Evolutionary conservation across 2,113 vertebrate species (phyloP).

Genomic region (Phylloscopus trochiloides): DNA sequence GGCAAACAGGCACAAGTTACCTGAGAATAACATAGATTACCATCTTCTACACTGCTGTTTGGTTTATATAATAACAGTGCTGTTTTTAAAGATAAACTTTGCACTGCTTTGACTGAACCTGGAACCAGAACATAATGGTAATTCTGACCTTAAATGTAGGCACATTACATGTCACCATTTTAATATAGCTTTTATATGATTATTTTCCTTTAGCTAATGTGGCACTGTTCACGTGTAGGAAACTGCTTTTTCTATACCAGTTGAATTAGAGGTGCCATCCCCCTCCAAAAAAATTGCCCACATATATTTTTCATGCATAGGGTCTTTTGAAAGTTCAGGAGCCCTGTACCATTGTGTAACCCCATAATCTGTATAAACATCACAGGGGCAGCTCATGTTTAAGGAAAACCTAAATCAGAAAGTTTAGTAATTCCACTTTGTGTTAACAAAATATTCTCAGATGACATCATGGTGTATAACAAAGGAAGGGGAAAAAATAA

Average conservation of each 20-base stretch:
- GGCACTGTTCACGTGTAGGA: not conserved
- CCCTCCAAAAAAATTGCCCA: not conserved
- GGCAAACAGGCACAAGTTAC: not conserved
- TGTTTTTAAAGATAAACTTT: not conserved
- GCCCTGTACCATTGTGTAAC: constrained; percentile 59
- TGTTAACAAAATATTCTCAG: constrained; percentile 67
- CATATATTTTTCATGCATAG: constrained; percentile 61
- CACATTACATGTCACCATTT: not conserved
- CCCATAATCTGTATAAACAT: constrained; percentile 66
- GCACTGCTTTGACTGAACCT: not conserved
- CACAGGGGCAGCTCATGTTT: constrained; percentile 52
- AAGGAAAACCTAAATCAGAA: constrained; percentile 73
- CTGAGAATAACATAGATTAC: not conserved
- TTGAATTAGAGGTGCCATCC: not conserved
- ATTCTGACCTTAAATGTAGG: not conserved
- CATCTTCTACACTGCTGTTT: not conserved
- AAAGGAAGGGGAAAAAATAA: not conserved
- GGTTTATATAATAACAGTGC: not conserved
- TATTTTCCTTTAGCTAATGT: not conserved
- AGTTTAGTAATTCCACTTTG: constrained; percentile 62
- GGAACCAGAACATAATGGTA: not conserved
- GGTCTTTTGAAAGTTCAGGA: constrained; percentile 63
- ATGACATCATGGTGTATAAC: constrained; percentile 67
- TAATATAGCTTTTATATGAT: not conserved
- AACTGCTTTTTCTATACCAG: not conserved